These are phyloP conservation scores for Muntiacus reevesi DNA, from an alignment of 2,113 vertebrate genomes.

Conservation along the genomic window DNA sequence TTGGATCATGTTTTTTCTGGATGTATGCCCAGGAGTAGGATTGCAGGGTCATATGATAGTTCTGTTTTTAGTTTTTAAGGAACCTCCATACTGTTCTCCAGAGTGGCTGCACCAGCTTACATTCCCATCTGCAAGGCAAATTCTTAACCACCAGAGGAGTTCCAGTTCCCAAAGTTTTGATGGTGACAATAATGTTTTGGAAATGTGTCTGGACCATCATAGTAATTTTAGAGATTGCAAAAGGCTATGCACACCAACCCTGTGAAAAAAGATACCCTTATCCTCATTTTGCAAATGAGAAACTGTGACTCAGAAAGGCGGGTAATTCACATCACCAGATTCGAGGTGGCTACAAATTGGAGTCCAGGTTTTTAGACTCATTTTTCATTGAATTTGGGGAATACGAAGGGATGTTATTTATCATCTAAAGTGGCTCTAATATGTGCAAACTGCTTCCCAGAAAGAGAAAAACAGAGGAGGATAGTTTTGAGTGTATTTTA, in stretches of 20 bases:
- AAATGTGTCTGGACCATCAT: neutral
- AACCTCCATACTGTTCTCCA: neutral
- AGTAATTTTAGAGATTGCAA: neutral
- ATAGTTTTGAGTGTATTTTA: neutral
- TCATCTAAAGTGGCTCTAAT: neutral
- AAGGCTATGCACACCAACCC: neutral
- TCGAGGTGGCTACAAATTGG: neutral
- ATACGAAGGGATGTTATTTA: neutral
- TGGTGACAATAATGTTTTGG: neutral
- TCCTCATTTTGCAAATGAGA: neutral
- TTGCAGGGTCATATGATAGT: neutral
- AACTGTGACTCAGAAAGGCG: neutral
- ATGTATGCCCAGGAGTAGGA: neutral
- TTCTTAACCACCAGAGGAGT: neutral
- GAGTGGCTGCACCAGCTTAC: neutral
- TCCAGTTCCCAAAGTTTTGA: neutral
- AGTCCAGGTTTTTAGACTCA: neutral
- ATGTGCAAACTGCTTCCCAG: neutral
- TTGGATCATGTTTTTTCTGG: neutral
- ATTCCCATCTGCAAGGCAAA: neutral
- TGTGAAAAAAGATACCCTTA: neutral
- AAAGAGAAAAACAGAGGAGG: neutral
- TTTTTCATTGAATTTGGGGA: slow-evolving; percentile 24
- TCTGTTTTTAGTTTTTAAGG: neutral
- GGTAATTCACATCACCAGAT: neutral